These are phyloP conservation scores for Campoplex nolae DNA, from an alignment of 2,888 invertebrate genomes.

Conservation along the genomic window DNA sequence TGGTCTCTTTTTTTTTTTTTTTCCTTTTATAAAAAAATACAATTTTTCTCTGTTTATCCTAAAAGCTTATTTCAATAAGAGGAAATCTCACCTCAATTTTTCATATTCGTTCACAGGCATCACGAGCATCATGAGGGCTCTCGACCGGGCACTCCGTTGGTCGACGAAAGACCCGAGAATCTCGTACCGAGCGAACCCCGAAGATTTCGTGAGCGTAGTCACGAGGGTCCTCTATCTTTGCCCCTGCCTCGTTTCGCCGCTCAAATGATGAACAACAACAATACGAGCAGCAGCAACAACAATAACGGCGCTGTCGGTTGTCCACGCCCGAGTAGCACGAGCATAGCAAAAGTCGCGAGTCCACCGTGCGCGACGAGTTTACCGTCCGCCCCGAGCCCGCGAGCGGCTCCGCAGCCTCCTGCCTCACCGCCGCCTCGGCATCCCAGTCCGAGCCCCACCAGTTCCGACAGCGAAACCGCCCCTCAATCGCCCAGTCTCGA, in stretches of 20 bases:
- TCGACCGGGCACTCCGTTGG: conserved; percentile 93
- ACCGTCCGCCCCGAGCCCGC: conserved; percentile 85
- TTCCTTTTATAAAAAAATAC: background rate
- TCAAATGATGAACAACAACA: conserved; percentile 86
- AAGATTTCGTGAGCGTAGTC: conserved; percentile 88
- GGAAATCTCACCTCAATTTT: background rate
- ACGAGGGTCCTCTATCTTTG: conserved; percentile 90
- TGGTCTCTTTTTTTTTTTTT: conserved; percentile 19
- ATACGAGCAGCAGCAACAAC: conserved; percentile 77
- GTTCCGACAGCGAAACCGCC: conserved; percentile 89
- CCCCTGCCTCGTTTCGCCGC: conserved; percentile 96
- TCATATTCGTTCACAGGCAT: conserved; percentile 78
- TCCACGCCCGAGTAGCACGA: conserved; percentile 71
- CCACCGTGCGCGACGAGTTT: conserved; percentile 80
- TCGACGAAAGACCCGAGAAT: conserved; percentile 92
- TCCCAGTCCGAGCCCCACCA: conserved; percentile 91
- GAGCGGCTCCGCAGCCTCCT: conserved; percentile 88
- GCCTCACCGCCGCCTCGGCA: conserved; percentile 89
- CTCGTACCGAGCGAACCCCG: conserved; percentile 91
- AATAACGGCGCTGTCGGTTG: conserved; percentile 70
- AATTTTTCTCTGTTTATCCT: conserved; percentile 31
- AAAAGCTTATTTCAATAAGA: background rate
- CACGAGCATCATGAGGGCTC: conserved; percentile 88
- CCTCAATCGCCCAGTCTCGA: conserved; percentile 91
- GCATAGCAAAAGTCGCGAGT: conserved; percentile 82